phyloP scores from a whole-genome alignment of 2,113 vertebrate species.

The Limnothrissa miodon region DNA sequence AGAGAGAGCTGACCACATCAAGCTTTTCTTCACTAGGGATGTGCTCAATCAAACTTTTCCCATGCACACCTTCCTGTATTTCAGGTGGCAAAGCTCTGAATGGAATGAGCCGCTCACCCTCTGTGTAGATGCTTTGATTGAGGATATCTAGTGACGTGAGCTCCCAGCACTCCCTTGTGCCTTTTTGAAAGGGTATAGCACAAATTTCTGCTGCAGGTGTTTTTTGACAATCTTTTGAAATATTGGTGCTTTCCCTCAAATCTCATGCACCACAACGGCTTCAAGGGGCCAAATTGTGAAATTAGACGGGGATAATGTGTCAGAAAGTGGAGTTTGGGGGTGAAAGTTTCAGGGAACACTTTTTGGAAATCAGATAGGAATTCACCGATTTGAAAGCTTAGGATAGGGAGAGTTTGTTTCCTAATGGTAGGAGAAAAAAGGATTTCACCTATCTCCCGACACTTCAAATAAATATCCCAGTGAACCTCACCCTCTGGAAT shows the following conservation, averaged over 20 bases:
- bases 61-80: too few relatives aligned
- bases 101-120: too few relatives aligned
- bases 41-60: too few relatives aligned
- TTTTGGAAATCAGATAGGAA: not conserved
- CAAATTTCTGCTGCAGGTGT: constrained; percentile 15
- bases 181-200: constrained; percentile 22
- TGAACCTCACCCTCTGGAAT: too few relatives aligned
- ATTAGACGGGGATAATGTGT: constrained; percentile 18
- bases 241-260: constrained; percentile 9
- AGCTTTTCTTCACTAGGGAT: too few relatives aligned
- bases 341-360: not conserved
- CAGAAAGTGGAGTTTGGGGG: constrained; percentile 22
- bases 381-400: not conserved
- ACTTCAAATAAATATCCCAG: too few relatives aligned
- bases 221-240: constrained; percentile 2
- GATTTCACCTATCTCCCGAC: not conserved
- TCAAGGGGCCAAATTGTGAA: constrained; percentile 16
- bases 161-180: not conserved
- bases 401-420: not conserved
- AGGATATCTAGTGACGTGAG: too few relatives aligned
- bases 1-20: too few relatives aligned
- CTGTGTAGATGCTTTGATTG: too few relatives aligned
- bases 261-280: not conserved
- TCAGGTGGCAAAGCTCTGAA: too few relatives aligned
- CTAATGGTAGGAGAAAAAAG: not conserved